These are phyloP conservation scores for Gymnobelideus leadbeateri DNA, from an alignment of 2,113 vertebrate genomes.

Conservation along the genomic window DNA sequence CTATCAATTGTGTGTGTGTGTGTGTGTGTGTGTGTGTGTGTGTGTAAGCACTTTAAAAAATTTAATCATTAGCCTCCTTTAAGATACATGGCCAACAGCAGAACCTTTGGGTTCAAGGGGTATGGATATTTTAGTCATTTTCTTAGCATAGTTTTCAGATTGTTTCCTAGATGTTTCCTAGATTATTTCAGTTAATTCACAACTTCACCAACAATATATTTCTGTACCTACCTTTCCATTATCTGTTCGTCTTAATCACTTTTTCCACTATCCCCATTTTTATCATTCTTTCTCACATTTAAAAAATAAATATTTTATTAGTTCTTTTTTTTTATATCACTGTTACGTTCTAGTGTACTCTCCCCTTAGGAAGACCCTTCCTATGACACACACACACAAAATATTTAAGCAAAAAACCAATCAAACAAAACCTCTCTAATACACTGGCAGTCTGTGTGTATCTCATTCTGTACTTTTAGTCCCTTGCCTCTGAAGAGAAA, in stretches of 20 bases:
- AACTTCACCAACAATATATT: not conserved
- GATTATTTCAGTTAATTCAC: not conserved
- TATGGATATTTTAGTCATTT: not conserved
- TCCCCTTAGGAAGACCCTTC: not conserved
- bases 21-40: not conserved
- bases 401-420: not conserved
- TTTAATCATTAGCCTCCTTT: not conserved
- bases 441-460: not conserved
- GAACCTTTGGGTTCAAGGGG: not conserved
- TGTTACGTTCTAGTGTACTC: not conserved
- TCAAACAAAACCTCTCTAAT: not conserved
- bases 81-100: not conserved
- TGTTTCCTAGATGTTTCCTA: not conserved
- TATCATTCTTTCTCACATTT: not conserved
- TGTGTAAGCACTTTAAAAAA: not conserved
- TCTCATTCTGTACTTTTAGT: not conserved
- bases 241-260: not conserved
- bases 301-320: not conserved
- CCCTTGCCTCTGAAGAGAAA: not conserved
- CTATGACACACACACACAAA: not conserved
- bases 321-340: not conserved
- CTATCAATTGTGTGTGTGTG: no score
- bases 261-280: not conserved
- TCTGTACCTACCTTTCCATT: not conserved
- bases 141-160: not conserved